phyloP scores from a whole-genome alignment of 2,797 vertebrate genomes.

The Lophotriccus pileatus region DNA sequence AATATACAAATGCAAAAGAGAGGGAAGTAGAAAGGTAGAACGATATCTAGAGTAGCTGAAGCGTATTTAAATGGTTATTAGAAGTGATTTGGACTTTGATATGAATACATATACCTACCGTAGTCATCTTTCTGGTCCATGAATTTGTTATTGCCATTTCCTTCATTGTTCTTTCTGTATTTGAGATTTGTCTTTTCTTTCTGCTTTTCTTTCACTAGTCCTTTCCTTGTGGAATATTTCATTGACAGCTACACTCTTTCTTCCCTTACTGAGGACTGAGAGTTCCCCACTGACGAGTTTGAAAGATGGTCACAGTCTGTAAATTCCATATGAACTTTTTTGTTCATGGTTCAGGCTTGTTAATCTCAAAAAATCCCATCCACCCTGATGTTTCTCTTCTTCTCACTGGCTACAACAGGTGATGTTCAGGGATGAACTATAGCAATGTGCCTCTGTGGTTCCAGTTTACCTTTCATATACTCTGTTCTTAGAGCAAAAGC shows the following conservation, averaged over 20 bases:
- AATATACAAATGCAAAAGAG: not conserved
- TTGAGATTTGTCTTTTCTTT: not conserved
- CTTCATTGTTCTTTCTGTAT: not conserved
- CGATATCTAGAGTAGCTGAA: not conserved
- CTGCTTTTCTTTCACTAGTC: not conserved
- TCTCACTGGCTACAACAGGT: not conserved
- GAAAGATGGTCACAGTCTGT: not conserved
- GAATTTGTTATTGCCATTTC: not conserved
- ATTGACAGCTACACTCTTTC: not conserved
- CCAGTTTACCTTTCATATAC: not conserved
- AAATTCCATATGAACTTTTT: not conserved
- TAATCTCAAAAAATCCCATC: not conserved
- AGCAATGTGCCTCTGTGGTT: not conserved
- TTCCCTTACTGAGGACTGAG: not conserved
- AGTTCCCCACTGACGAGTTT: not conserved
- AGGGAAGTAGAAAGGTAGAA: not conserved
- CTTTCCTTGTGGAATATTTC: not conserved
- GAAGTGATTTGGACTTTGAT: not conserved
- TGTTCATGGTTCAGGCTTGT: not conserved
- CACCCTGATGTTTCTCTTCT: not conserved
- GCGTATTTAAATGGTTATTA: not conserved
- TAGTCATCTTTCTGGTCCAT: not conserved
- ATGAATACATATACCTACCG: not conserved
- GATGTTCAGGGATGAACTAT: not conserved
- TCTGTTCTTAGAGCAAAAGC: not conserved